Evolutionary conservation across 2,888 invertebrate species (phyloP), one percentile per base, ranked within the genome.

Genomic region (Troides aeacus): DNA sequence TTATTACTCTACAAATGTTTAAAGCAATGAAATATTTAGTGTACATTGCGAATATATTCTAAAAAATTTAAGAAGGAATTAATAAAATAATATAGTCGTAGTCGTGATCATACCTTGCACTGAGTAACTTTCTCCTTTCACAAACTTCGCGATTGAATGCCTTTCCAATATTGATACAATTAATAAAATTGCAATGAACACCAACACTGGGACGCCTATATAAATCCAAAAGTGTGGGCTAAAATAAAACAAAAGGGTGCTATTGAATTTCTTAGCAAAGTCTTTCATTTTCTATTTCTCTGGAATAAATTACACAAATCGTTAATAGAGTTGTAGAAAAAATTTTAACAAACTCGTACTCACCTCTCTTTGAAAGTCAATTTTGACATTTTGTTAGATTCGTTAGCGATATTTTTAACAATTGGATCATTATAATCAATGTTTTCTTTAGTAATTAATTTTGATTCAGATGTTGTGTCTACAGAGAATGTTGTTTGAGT

Each of bases 31-130:
- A 12, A 15, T 15, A 3, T 30, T 30, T 30, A 46, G 46, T 15
- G 46, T 46, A 46, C 15, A 46, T 12, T 46, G 2, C 12, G 1
- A 46, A 46, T 46, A 15, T 15, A 46, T 46, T 15, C 15, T 15
- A 2, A 15, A 46, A 46, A 15, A 46, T 46, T 46, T 15, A 15
- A 12, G 2, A 4, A 15, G 46, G 1, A 15, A 2, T 46, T 12
- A 46, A 46, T 15, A 46, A 46, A 46, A 12, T 15, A 46, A 15
- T 15, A 15, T 46, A 46, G 15, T 15, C 46, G 46, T 46, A 15
- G 18, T 53, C 6, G 53, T n/a, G n/a, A n/a, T 42, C 62, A 39
- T 78, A 84, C 74, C 78, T 74, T 78, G 72, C 7, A 80, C 73
- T n/a, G 66, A 59, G 68, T 80, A 80, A 66, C 73, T 73, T 5